These are phyloP conservation scores for Carcharodon carcharias DNA, from an alignment of 2,797 vertebrate genomes.

Conservation along the genomic window DNA sequence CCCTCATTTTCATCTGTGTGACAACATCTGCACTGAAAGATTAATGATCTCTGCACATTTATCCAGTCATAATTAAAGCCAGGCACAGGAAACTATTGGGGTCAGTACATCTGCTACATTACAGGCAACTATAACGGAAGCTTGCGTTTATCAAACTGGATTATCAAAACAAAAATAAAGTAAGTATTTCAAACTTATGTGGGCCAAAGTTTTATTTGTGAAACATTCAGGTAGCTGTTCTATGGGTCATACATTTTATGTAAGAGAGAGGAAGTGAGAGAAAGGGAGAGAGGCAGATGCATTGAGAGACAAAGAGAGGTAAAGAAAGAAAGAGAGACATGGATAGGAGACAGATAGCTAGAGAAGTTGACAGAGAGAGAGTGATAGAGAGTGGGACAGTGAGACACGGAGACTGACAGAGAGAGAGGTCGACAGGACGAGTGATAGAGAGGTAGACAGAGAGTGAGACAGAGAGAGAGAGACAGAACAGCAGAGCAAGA, in stretches of 20 bases:
- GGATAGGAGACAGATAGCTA: background rate
- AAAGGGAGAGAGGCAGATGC: background rate
- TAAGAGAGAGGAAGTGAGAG: conserved; percentile 40
- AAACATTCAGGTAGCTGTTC: background rate
- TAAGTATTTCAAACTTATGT: background rate
- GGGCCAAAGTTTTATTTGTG: background rate
- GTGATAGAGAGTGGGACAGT: too few species aligned
- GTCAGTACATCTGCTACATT: background rate
- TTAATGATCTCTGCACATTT: background rate
- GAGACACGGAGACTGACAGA: background rate
- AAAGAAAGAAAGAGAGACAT: background rate
- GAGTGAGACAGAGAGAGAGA: background rate
- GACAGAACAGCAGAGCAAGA: background rate
- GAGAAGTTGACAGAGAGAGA: background rate
- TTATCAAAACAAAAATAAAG: background rate
- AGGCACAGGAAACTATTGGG: background rate
- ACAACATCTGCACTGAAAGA: background rate
- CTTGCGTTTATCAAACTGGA: background rate
- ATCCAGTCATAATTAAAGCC: background rate
- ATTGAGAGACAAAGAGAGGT: background rate
- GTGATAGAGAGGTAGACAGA: background rate
- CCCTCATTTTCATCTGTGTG: background rate
- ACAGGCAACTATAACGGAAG: background rate
- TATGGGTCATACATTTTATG: too few species aligned
- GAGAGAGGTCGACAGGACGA: background rate